Evolutionary conservation across 2,113 vertebrate genomes (phyloP).

Genomic region (Melanerpes aurifrons): DNA sequence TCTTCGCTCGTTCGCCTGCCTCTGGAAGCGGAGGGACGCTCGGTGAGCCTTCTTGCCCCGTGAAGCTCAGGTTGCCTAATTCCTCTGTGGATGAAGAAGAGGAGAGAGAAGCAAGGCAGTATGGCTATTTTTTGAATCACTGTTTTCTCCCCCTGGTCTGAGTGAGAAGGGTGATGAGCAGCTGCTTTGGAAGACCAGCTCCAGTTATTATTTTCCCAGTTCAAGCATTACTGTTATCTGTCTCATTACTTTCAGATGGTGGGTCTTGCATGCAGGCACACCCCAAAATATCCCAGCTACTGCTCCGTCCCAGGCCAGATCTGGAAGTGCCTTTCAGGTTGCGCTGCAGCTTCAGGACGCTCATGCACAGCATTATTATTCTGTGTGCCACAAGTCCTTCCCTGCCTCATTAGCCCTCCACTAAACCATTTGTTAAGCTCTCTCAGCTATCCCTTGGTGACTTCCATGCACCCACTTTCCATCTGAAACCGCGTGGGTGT

Average conservation of each 20-base stretch:
- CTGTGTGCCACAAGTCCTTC: background rate
- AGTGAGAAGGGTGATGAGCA: background rate
- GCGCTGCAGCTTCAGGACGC: background rate
- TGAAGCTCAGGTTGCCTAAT: background rate
- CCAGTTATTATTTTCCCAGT: background rate
- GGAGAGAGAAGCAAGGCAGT: slow-evolving; percentile 18
- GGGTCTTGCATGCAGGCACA: background rate
- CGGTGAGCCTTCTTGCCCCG: background rate
- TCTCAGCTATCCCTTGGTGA: background rate
- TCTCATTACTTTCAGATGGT: background rate
- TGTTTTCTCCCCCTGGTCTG: background rate
- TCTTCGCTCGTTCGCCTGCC: background rate
- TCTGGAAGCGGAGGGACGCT: background rate
- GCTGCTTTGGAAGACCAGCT: background rate
- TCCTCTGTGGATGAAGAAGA: slow-evolving; percentile 18
- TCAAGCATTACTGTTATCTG: background rate
- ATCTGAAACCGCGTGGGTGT: background rate
- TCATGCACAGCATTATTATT: background rate
- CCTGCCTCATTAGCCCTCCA: background rate
- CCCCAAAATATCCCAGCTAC: background rate
- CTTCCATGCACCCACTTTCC: background rate
- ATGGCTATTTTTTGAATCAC: background rate
- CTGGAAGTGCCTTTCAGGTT: background rate
- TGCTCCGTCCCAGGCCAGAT: background rate
- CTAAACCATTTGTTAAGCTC: background rate